phyloP scores from a whole-genome alignment of 2,888 invertebrate genomes.

The Caenorhabditis virilis region DNA sequence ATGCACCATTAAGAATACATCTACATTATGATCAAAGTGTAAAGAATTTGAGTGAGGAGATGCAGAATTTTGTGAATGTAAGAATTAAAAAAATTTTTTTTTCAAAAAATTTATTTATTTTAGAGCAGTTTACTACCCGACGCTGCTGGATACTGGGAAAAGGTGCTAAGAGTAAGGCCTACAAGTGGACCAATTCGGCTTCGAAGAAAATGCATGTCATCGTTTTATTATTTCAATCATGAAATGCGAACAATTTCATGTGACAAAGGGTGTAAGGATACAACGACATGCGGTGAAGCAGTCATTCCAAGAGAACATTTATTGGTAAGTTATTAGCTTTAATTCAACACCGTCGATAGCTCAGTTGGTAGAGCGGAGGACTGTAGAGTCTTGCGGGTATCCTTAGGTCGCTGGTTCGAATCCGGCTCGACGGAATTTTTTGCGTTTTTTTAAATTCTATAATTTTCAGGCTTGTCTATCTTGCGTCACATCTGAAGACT shows the following conservation, averaged over 20 bases:
- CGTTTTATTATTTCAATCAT: slow-evolving; percentile 46
- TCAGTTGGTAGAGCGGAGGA: slow-evolving; percentile 53
- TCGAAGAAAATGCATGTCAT: slow-evolving; percentile 46
- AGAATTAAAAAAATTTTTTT: background rate
- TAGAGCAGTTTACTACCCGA: slow-evolving; percentile 48
- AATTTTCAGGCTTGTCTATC: slow-evolving; percentile 36
- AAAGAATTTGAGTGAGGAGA: slow-evolving; percentile 35
- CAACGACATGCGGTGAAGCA: slow-evolving; percentile 94
- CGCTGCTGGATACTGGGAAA: slow-evolving; percentile 57
- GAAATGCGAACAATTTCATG: slow-evolving; percentile 45
- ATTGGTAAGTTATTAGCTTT: slow-evolving; percentile 76
- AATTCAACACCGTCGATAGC: slow-evolving; percentile 38
- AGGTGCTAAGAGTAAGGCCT: slow-evolving; percentile 41
- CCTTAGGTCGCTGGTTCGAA: slow-evolving; percentile 62
- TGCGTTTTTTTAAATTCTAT: slow-evolving; percentile 9
- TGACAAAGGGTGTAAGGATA: slow-evolving; percentile 66
- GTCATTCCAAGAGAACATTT: slow-evolving; percentile 89
- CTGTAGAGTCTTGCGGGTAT: slow-evolving; percentile 42
- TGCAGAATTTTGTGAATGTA: slow-evolving; percentile 50
- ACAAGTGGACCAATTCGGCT: slow-evolving; percentile 38
- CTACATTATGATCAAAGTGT: slow-evolving; percentile 52
- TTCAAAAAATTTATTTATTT: background rate
- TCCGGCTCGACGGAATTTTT: slow-evolving; percentile 54
- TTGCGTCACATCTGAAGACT: slow-evolving; percentile 48
- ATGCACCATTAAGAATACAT: slow-evolving; percentile 46